phyloP scores from a whole-genome alignment of 2,888 invertebrate genomes.

The Spicauda simplicius region DNA sequence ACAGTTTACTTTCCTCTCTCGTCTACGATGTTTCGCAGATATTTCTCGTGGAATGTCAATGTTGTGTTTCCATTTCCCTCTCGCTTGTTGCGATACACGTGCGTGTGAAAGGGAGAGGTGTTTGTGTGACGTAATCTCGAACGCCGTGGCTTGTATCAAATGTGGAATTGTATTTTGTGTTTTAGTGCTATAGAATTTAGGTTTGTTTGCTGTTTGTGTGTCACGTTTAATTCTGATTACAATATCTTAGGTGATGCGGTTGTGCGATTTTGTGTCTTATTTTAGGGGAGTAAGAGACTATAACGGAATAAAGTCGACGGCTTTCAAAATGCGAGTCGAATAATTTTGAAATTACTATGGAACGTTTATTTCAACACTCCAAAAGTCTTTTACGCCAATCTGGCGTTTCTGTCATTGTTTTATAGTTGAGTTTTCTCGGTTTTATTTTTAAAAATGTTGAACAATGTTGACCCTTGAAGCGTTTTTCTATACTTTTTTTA shows the following conservation, averaged over 20 bases:
- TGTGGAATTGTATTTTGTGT: constrained; percentile 4
- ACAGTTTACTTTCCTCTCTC: constrained; percentile 7
- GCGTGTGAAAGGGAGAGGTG: constrained; percentile 18
- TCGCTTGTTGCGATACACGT: background rate
- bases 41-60: constrained; percentile 27
- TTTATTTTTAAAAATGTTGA: constrained; percentile 17
- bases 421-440: constrained; percentile 15
- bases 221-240: constrained; percentile 17
- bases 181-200: background rate
- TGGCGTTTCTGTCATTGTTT: constrained; percentile 4
- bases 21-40: background rate
- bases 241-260: background rate
- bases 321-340: constrained; percentile 13
- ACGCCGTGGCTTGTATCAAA: background rate
- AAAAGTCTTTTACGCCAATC: constrained; percentile 12
- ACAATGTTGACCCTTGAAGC: constrained; percentile 23
- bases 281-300: background rate
- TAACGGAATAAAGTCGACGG: background rate
- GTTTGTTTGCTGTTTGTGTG: constrained; percentile 14
- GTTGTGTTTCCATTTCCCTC: constrained; percentile 29
- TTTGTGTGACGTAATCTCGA: constrained; percentile 36
- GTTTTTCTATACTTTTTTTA: background rate
- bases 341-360: constrained; percentile 31
- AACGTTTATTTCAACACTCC: constrained; percentile 23
- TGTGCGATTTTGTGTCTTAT: background rate